phyloP scores from a whole-genome alignment of 2,888 invertebrate species.

The Dastarcus helophoroides region DNA sequence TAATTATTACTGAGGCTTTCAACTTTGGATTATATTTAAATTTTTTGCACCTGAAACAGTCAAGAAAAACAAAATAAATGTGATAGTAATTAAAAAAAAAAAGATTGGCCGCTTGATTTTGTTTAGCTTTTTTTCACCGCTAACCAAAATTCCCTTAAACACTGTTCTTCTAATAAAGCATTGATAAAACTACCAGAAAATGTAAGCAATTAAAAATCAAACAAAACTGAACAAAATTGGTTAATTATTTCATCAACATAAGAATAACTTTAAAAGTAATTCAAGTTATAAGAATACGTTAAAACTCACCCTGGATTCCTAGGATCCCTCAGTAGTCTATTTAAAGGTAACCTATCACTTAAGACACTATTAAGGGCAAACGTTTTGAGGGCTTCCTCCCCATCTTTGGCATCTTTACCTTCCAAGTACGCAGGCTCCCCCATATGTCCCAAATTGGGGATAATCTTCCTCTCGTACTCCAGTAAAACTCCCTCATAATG shows the following conservation, averaged over 20 bases:
- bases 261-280: background rate
- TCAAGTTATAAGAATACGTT: background rate
- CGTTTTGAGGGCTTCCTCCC: conserved; percentile 63
- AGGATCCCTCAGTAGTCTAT: conserved; percentile 61
- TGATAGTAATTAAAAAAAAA: conserved; percentile 9
- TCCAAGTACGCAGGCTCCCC: conserved; percentile 56
- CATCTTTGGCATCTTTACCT: conserved; percentile 57
- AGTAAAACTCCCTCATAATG: conserved; percentile 18
- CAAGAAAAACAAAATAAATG: conserved; percentile 32
- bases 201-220: too few relatives aligned
- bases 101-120: too few relatives aligned
- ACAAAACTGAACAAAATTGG: too few relatives aligned
- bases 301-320: conserved; percentile 38
- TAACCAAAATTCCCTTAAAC: too few relatives aligned
- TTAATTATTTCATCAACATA: too few relatives aligned
- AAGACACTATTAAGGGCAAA: conserved; percentile 82
- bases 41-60: conserved; percentile 46
- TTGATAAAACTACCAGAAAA: too few relatives aligned
- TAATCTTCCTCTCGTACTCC: conserved; percentile 49
- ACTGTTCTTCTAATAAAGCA: too few relatives aligned
- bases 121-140: too few relatives aligned
- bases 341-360: conserved; percentile 78
- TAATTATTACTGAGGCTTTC: conserved; percentile 55
- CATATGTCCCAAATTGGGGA: conserved; percentile 59
- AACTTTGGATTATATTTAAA: conserved; percentile 54